Conservation (phyloP, 2,888 invertebrate genomes). For the Lithophane semibrunnea region DNA sequence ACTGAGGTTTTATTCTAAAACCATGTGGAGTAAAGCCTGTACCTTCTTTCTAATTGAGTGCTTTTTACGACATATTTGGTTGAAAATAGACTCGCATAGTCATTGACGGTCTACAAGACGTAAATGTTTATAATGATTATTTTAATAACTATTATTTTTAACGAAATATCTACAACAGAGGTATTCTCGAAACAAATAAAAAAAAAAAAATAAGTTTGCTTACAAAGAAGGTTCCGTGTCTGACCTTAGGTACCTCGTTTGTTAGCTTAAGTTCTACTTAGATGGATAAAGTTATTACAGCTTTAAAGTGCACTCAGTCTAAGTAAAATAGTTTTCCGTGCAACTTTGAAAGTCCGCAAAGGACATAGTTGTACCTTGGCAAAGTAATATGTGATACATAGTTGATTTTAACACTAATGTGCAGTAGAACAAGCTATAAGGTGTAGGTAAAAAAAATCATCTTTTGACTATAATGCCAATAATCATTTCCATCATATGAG, state of each 20-base stretch:
- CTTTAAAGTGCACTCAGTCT: conserved; percentile 35
- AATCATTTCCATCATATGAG: too few relatives aligned
- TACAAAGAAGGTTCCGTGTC: conserved; percentile 2
- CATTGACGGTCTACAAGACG: too few relatives aligned
- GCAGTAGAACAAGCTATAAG: neutral
- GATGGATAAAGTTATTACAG: conserved; percentile 26
- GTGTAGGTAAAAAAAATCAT: neutral
- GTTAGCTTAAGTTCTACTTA: conserved; percentile 11
- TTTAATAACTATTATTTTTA: too few relatives aligned
- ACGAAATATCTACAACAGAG: too few relatives aligned
- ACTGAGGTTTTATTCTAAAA: too few relatives aligned
- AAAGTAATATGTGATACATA: neutral
- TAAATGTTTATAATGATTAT: neutral
- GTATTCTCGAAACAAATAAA: neutral
- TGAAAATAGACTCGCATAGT: too few relatives aligned
- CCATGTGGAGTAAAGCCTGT: too few relatives aligned
- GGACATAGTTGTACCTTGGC: neutral
- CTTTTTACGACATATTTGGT: too few relatives aligned
- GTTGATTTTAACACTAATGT: neutral
- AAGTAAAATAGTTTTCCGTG: conserved; percentile 22
- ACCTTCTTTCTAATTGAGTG: too few relatives aligned
- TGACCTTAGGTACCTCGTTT: conserved; percentile 12
- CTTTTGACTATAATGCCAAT: neutral
- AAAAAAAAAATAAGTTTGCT: neutral
- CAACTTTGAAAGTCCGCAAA: conserved; percentile 9